Evolutionary conservation across 2,113 vertebrate species (phyloP).

Genomic region (Phainopepla nitens): DNA sequence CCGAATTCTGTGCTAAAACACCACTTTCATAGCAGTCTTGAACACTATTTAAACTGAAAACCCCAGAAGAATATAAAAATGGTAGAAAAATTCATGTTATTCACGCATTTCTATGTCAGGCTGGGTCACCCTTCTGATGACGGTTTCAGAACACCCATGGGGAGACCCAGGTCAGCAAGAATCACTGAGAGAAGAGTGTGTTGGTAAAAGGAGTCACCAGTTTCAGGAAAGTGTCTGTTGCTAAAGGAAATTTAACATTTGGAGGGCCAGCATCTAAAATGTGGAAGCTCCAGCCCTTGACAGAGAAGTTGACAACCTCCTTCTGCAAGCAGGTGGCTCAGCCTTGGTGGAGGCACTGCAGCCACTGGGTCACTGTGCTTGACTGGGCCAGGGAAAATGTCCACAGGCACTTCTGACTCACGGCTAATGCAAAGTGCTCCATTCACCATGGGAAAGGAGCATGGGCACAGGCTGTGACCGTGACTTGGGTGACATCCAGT

Average conservation of each 20-base stretch:
- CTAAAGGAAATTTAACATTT: not conserved
- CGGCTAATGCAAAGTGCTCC: not conserved
- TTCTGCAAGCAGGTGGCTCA: not conserved
- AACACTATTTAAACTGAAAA: not conserved
- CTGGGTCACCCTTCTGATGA: not conserved
- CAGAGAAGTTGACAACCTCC: not conserved
- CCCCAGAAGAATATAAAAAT: not conserved
- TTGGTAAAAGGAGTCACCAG: not conserved
- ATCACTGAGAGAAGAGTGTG: rapidly evolving
- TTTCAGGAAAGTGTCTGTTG: not conserved
- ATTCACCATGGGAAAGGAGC: not conserved
- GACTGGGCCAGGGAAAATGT: not conserved
- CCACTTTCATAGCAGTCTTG: not conserved
- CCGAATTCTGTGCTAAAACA: not conserved
- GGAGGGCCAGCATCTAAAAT: rapidly evolving
- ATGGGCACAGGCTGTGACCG: rapidly evolving
- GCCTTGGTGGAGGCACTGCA: not conserved
- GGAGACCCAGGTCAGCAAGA: not conserved
- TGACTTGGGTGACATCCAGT: not conserved
- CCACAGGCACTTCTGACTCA: not conserved
- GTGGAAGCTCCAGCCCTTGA: not conserved
- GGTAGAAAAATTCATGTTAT: not conserved
- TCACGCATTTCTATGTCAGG: not conserved
- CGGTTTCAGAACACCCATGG: not conserved
- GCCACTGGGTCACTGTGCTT: rapidly evolving